Percentiles rank a stretch among this genome's conserved stretches.
Conservation (phyloP, 2,888 invertebrate species). For the Rutpela maculata region DNA sequence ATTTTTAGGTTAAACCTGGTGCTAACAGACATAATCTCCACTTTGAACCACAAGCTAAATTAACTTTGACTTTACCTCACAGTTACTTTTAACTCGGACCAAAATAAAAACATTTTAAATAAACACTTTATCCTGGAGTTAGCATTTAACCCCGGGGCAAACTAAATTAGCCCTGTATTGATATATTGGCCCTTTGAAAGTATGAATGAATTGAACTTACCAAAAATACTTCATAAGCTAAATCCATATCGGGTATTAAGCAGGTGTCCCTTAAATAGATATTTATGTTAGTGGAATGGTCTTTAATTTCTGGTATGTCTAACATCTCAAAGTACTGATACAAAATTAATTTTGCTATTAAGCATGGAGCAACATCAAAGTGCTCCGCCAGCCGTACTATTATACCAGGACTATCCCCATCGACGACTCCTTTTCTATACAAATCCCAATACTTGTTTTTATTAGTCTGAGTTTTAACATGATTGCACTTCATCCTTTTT, state of each 20-base stretch:
- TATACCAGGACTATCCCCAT: slow-evolving; percentile 77
- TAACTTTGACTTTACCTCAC: too few relatives aligned
- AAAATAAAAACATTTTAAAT: too few relatives aligned
- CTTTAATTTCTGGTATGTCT: slow-evolving; percentile 47
- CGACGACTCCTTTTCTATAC: slow-evolving; percentile 71
- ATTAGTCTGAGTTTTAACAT: slow-evolving; percentile 78
- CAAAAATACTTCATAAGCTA: slow-evolving; percentile 85
- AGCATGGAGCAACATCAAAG: slow-evolving; percentile 76
- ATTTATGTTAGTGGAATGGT: slow-evolving; percentile 73
- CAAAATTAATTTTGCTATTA: slow-evolving; percentile 78
- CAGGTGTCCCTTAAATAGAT: slow-evolving; percentile 82
- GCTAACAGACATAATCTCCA: too few relatives aligned
- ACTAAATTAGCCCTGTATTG: too few relatives aligned
- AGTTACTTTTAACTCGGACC: too few relatives aligned
- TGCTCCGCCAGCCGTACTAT: slow-evolving; percentile 78
- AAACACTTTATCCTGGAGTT: too few relatives aligned
- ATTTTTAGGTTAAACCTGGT: too few relatives aligned
- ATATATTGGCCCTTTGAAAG: too few relatives aligned
- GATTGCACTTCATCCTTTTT: slow-evolving; percentile 79
- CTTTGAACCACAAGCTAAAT: too few relatives aligned
- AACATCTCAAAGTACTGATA: slow-evolving; percentile 74
- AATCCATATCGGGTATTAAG: slow-evolving; percentile 82
- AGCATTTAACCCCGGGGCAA: too few relatives aligned
- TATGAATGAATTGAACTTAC: slow-evolving; percentile 72
- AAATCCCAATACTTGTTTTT: slow-evolving; percentile 74